phyloP scores from a whole-genome alignment of 1,140 invertebrate species.

The Heliconius hewitsoni region DNA sequence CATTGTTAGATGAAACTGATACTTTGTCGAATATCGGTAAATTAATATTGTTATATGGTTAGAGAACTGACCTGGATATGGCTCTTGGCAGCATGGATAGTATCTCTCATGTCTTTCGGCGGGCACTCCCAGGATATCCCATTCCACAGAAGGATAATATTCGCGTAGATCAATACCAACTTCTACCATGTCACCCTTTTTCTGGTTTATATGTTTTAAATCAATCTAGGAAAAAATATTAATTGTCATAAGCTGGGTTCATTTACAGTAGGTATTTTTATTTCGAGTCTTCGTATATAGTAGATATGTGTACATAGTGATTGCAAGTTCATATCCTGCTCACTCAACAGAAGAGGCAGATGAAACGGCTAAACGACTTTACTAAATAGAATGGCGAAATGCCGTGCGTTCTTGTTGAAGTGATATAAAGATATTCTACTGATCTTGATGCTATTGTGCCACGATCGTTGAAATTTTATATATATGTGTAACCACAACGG shows the following conservation, averaged over 20 bases:
- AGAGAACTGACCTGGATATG: slow-evolving; percentile 87
- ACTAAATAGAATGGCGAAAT: too few species aligned
- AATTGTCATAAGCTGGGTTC: not conserved
- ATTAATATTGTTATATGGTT: not conserved
- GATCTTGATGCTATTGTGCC: too few species aligned
- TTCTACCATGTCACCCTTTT: slow-evolving; percentile 89
- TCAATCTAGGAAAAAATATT: slow-evolving; percentile 87
- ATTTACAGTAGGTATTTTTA: too few species aligned
- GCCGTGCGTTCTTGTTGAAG: too few species aligned
- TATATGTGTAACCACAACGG: too few species aligned
- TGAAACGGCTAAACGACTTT: too few species aligned
- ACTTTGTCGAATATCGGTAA: not conserved
- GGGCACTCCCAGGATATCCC: slow-evolving; percentile 97
- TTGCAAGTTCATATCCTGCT: too few species aligned
- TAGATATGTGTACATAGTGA: too few species aligned
- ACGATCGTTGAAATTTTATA: too few species aligned
- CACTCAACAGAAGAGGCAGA: too few species aligned
- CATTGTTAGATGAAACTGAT: not conserved
- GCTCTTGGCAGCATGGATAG: slow-evolving; percentile 93
- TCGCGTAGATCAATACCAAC: slow-evolving; percentile 95
- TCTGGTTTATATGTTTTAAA: slow-evolving; percentile 94
- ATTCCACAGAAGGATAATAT: slow-evolving; percentile 98
- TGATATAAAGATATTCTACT: too few species aligned
- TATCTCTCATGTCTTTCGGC: slow-evolving; percentile 94
- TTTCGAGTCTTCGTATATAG: too few species aligned